Evolutionary conservation across 2,888 invertebrate genomes (phyloP).

Genomic region (Octodonta nipae): DNA sequence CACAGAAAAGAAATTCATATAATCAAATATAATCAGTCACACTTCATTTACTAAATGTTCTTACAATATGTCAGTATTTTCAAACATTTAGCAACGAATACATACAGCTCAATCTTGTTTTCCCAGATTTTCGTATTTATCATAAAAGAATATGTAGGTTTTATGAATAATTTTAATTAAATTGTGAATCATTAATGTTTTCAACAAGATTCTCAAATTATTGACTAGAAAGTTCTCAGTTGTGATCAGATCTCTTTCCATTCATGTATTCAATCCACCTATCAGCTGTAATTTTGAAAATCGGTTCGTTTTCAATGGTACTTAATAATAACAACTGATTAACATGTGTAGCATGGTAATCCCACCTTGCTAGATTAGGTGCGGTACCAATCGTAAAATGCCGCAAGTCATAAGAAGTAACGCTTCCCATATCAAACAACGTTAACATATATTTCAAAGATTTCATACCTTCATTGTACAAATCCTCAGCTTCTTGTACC

Average conservation of each 20-base stretch:
- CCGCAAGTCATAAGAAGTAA: slow-evolving; percentile 88
- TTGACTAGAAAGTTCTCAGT: too few relatives aligned
- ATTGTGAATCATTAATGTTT: too few relatives aligned
- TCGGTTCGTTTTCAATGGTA: slow-evolving; percentile 70
- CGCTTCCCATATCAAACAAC: slow-evolving; percentile 88
- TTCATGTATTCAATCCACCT: slow-evolving; percentile 92
- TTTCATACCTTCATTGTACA: slow-evolving; percentile 72
- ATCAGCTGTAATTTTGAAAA: slow-evolving; percentile 71
- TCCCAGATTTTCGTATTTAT: too few relatives aligned
- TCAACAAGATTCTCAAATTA: too few relatives aligned
- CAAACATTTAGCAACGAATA: too few relatives aligned
- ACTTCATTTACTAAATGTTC: too few relatives aligned
- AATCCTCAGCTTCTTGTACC: slow-evolving; percentile 55
- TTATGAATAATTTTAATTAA: too few relatives aligned
- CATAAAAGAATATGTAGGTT: too few relatives aligned
- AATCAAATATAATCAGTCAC: too few relatives aligned
- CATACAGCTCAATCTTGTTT: too few relatives aligned
- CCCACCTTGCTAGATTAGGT: slow-evolving; percentile 94
- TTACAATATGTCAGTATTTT: too few relatives aligned
- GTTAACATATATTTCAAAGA: slow-evolving; percentile 78
- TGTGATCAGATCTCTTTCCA: slow-evolving; percentile 87
- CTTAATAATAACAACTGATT: slow-evolving; percentile 83
- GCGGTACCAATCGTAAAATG: slow-evolving; percentile 81
- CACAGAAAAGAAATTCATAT: too few relatives aligned
- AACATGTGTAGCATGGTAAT: slow-evolving; percentile 96